Evolutionary conservation across 2,888 invertebrate species (phyloP).

Genomic region (Plutella xylostella): DNA sequence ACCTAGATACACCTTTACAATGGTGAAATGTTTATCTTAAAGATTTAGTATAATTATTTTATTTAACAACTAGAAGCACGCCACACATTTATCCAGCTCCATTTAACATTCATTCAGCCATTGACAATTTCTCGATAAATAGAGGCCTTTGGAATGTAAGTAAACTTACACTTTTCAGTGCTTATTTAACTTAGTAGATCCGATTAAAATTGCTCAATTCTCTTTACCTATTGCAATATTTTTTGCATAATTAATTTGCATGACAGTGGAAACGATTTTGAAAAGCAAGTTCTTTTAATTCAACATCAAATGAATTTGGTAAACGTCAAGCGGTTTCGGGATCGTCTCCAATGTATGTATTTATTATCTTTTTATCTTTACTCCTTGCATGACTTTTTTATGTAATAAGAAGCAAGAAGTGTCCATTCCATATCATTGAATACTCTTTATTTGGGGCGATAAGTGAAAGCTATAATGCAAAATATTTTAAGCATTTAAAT

Average conservation of each 20-base stretch:
- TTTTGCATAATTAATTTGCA: background rate
- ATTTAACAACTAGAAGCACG: too few relatives aligned
- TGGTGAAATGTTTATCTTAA: too few relatives aligned
- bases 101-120: too few relatives aligned
- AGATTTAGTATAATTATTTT: too few relatives aligned
- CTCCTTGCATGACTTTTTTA: conserved; percentile 2
- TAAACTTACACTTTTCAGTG: too few relatives aligned
- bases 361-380: background rate
- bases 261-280: too few relatives aligned
- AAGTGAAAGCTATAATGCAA: background rate
- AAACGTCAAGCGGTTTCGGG: too few relatives aligned
- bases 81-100: too few relatives aligned
- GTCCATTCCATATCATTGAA: conserved; percentile 5
- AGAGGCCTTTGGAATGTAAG: background rate
- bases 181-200: background rate
- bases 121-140: background rate
- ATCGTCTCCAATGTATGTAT: background rate
- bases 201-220: background rate
- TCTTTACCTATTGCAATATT: background rate
- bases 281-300: too few relatives aligned
- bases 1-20: too few relatives aligned
- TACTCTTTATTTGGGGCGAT: background rate
- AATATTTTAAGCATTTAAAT: conserved; percentile 6
- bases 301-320: too few relatives aligned
- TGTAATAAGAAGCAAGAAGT: too few relatives aligned